phyloP scores from a whole-genome alignment of 2,797 vertebrate genomes.

The Aplochiton taeniatus region DNA sequence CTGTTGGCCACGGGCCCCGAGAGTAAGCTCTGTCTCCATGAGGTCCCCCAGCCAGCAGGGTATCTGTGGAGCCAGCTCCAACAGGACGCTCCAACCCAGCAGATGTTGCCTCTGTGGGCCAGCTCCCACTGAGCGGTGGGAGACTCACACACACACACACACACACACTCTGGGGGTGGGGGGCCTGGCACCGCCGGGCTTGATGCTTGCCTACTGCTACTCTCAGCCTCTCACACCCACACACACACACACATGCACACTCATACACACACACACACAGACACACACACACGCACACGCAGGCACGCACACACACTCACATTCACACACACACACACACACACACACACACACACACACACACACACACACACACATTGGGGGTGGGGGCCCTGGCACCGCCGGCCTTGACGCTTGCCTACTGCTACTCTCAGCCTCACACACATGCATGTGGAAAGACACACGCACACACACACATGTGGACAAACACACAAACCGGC shows the following conservation, averaged over 20 bases:
- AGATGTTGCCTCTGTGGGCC: conserved; percentile 77
- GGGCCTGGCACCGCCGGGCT: too few species aligned
- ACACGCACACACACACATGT: conserved; percentile 24
- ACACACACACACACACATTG: background rate
- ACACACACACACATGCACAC: conserved; percentile 27
- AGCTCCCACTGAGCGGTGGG: conserved; percentile 68
- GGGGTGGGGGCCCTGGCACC: too few species aligned
- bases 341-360: background rate
- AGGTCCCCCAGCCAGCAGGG: conserved; percentile 60
- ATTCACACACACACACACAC: conserved; percentile 33
- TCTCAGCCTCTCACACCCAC: conserved; percentile 16
- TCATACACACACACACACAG: conserved; percentile 50
- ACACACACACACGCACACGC: conserved; percentile 23
- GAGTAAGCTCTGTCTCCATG: conserved; percentile 57
- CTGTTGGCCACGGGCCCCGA: background rate
- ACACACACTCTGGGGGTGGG: conserved; percentile 43
- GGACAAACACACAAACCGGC: conserved; percentile 13
- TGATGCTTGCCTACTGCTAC: background rate
- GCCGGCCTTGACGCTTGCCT: too few species aligned
- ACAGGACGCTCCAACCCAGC: conserved; percentile 68
- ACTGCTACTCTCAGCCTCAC: conserved; percentile 12
- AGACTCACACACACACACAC: conserved; percentile 48
- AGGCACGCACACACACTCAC: conserved; percentile 9
- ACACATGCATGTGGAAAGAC: conserved; percentile 23
- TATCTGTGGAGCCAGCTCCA: conserved; percentile 59